Conservation (phyloP, 2,797 vertebrate genomes). For the Tapera naevia region DNA sequence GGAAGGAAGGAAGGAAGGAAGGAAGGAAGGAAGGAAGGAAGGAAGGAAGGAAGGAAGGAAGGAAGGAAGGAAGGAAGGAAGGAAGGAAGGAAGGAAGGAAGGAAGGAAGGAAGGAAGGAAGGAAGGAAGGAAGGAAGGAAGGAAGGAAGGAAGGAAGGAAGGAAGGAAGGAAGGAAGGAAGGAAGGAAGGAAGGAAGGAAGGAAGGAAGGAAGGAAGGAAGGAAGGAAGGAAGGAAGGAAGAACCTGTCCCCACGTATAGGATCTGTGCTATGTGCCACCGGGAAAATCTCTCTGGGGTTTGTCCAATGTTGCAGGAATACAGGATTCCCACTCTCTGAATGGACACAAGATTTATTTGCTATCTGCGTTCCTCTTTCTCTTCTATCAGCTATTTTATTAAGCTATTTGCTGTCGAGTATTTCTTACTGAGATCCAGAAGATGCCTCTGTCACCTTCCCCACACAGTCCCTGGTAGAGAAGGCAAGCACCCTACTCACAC, state of each 20-base stretch:
- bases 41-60: too few species aligned
- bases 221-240: too few species aligned
- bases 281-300: neutral
- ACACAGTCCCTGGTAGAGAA: neutral
- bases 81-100: too few species aligned
- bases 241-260: neutral
- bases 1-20: too few species aligned
- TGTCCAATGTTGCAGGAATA: neutral
- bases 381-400: neutral
- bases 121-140: too few species aligned
- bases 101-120: too few species aligned
- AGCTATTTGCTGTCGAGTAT: neutral
- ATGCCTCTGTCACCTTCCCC: accelerated
- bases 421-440: neutral
- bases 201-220: too few species aligned
- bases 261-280: neutral
- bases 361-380: neutral
- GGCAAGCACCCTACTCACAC: accelerated
- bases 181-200: too few species aligned
- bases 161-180: too few species aligned
- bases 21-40: too few species aligned
- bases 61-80: too few species aligned
- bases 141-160: too few species aligned
- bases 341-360: neutral
- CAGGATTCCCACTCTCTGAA: neutral